A percentile compares a stretch with the other conserved stretches of the same genome.
phyloP scores from a whole-genome alignment of 2,797 vertebrate species.

The Psittacula echo region DNA sequence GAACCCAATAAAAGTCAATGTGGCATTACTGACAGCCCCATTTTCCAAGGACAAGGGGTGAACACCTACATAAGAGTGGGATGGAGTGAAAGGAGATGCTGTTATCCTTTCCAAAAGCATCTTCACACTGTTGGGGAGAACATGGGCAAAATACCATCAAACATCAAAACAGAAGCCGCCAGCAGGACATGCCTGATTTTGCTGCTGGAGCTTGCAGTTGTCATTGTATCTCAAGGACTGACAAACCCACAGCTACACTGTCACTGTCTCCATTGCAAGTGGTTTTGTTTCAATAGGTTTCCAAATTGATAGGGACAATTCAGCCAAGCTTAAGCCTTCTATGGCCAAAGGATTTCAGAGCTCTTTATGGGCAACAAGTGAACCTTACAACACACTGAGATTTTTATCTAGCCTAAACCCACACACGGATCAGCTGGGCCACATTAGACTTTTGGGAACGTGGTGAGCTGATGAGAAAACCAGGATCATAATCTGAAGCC shows the following conservation, averaged over 20 bases:
- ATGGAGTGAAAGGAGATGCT: neutral
- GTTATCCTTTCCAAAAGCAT: neutral
- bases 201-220: neutral
- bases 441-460: neutral
- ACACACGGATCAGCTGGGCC: neutral
- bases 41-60: neutral
- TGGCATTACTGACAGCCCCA: accelerated
- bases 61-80: neutral
- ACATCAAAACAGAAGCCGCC: neutral
- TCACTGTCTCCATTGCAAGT: neutral
- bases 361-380: neutral
- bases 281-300: neutral
- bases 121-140: neutral
- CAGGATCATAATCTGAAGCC: neutral
- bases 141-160: neutral
- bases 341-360: neutral
- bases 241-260: neutral
- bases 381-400: neutral
- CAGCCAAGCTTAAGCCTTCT: neutral
- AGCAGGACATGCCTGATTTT: neutral
- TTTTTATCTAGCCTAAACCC: neutral
- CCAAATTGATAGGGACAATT: neutral
- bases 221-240: neutral
- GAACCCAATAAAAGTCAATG: neutral
- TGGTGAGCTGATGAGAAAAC: neutral